Percentiles rank a stretch among this genome's conserved stretches.
These are phyloP conservation scores for Cottoperca gobio DNA, from an alignment of 2,797 vertebrate species.

Conservation along the genomic window DNA sequence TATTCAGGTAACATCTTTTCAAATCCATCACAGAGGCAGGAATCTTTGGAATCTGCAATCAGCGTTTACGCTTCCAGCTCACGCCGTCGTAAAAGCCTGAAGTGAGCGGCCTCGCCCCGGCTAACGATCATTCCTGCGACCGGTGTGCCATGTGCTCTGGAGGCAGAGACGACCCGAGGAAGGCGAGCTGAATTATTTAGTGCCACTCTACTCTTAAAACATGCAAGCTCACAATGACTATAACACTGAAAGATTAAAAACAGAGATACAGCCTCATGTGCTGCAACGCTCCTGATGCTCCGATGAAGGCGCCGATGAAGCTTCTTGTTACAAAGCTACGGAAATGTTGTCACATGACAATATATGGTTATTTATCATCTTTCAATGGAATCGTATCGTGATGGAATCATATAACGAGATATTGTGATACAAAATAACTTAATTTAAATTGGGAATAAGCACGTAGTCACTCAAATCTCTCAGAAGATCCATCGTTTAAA, in stretches of 20 bases:
- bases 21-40: constrained; percentile 1
- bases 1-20: constrained; percentile 16
- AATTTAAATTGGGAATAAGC: too few relatives aligned
- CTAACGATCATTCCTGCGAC: constrained; percentile 10
- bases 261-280: neutral
- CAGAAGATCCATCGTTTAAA: too few relatives aligned
- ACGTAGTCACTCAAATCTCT: too few relatives aligned
- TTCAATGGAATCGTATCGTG: too few relatives aligned
- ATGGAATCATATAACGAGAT: too few relatives aligned
- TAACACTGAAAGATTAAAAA: neutral
- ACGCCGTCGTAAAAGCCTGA: too few relatives aligned
- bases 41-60: too few relatives aligned
- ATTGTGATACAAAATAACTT: too few relatives aligned
- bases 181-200: constrained; percentile 77
- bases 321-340: too few relatives aligned
- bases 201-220: constrained; percentile 64
- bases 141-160: constrained; percentile 56
- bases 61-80: too few relatives aligned
- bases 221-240: constrained; percentile 23
- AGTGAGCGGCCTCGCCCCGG: neutral
- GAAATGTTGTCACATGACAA: neutral
- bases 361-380: too few relatives aligned
- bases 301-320: neutral
- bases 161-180: constrained; percentile 40
- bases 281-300: neutral